Evolutionary conservation across 2,888 invertebrate genomes (phyloP).

Genomic region (Altica lythri): DNA sequence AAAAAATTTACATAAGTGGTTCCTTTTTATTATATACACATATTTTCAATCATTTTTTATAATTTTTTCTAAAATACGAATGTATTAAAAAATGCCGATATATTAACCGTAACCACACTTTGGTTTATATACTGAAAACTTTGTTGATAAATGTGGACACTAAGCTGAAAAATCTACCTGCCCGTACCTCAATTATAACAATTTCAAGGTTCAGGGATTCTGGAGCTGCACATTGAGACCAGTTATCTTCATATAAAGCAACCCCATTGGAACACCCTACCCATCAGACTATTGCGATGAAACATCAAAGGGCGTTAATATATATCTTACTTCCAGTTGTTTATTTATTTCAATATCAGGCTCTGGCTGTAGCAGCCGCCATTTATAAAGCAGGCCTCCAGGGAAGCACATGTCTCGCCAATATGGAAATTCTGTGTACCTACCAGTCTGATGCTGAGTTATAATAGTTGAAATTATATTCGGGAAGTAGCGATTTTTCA

Average conservation of each 20-base stretch:
- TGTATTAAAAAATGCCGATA: no score
- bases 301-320: constrained; percentile 24
- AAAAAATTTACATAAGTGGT: no score
- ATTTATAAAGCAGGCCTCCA: constrained; percentile 18
- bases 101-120: no score
- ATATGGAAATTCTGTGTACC: constrained; percentile 17
- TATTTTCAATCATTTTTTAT: no score
- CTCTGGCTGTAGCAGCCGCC: constrained; percentile 9
- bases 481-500: no score
- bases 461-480: no score
- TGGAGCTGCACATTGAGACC: constrained; percentile 1
- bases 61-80: no score
- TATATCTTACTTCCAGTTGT: constrained; percentile 27
- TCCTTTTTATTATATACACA: no score
- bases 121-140: no score
- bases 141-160: no score
- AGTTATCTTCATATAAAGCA: constrained; percentile 2
- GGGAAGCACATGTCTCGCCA: constrained; percentile 20
- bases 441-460: constrained; percentile 12
- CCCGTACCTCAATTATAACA: no score
- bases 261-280: constrained; percentile 1
- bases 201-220: not conserved
- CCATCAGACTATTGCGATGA: constrained; percentile 1
- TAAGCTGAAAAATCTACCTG: no score
- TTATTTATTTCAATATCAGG: constrained; percentile 25